Evolutionary conservation across 2,113 vertebrate genomes (phyloP).

Genomic region (Recurvirostra avosetta): DNA sequence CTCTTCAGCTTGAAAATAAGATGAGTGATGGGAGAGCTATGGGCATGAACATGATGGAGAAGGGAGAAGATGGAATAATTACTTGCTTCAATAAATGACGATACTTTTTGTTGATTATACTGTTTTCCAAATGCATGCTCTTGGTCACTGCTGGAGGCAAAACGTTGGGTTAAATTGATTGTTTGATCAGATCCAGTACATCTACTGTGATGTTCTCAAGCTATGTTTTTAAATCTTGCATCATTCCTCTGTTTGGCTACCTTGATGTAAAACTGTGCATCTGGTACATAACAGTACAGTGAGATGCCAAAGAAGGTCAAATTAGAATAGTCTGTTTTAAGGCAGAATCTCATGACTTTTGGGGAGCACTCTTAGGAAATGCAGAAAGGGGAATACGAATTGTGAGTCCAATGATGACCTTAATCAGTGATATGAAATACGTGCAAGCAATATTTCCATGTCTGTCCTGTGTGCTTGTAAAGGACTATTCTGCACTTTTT

Average conservation of each 20-base stretch:
- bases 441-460: background rate
- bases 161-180: background rate
- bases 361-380: background rate
- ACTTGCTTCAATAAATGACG: background rate
- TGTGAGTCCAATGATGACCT: background rate
- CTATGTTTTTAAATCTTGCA: background rate
- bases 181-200: background rate
- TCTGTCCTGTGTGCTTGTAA: background rate
- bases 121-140: background rate
- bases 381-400: background rate
- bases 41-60: background rate
- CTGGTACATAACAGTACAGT: background rate
- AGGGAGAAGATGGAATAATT: background rate
- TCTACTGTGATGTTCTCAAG: background rate
- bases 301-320: background rate
- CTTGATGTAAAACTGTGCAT: background rate
- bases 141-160: background rate
- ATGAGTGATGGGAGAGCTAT: background rate
- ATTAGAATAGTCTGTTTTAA: background rate
- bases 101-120: background rate
- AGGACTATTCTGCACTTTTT: background rate
- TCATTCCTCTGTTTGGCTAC: background rate
- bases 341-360: background rate
- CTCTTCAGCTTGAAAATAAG: background rate
- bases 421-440: background rate